Evolutionary conservation across 2,113 vertebrate species (phyloP), one percentile per base, ranked within the genome.

Genomic region (Parus major): DNA sequence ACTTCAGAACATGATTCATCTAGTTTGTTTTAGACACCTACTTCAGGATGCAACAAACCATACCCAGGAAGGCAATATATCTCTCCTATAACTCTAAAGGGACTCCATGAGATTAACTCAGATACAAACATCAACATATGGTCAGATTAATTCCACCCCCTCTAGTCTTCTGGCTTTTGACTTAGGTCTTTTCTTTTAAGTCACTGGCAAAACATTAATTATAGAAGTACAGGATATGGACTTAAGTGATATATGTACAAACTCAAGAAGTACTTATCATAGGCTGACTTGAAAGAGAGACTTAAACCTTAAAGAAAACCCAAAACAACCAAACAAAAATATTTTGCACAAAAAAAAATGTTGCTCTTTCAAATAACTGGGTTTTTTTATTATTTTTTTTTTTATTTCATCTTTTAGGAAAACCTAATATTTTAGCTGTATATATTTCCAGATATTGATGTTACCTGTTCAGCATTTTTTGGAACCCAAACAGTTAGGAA

Each of bases 111-210:
- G 81, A 92, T 91, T 86, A 92, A 86, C 29, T 92, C 35, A 83
- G 71, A 83, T 57, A 83, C 29, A 83, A 96, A 81, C 83, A 93
- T 57, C 89, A 96, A 63, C 68, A 91, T 88, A 73, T 59, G 83
- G 76, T 81, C 86, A 88, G 91, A 93, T 86, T 91, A 95, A 92
- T 88, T 92, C 83, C 80, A 79, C 59, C 47, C 50, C 14, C 80
- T 79, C 75, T 63, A 69, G 71, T 88, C 39, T 86, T 83, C 86
- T 83, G 71, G n/a, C 12, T 93, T 92, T 82, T 88, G 70, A 88
- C 65, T 88, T 77, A 29, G 59, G 50, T 70, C 36, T 86, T 90
- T 82, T 50, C 46, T 86, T 90, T 71, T 68, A 86, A 90, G 41
- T 80, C 28, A 52, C 11, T 33, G 36, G 35, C 39, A 94, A 95